Percentiles rank a stretch among this genome's conserved stretches.
Evolutionary conservation across 2,797 vertebrate species (phyloP).

Genomic region (Lophotriccus pileatus): DNA sequence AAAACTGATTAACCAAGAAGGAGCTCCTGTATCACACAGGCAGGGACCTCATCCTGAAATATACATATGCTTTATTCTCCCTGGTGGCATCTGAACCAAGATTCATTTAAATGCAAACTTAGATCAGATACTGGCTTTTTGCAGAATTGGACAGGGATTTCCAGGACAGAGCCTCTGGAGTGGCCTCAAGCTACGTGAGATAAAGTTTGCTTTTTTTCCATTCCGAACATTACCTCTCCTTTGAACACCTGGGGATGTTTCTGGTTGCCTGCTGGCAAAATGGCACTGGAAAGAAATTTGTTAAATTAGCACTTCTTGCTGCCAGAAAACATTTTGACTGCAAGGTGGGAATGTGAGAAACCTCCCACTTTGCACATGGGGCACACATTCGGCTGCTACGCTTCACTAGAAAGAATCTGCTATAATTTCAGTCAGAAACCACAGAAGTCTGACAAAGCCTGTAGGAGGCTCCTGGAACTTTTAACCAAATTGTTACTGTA

Average conservation of each 20-base stretch:
- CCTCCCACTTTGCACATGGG: slow-evolving; percentile 64
- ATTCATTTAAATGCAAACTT: background rate
- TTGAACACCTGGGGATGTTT: slow-evolving; percentile 68
- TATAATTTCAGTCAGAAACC: slow-evolving; percentile 60
- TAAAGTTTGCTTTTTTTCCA: slow-evolving; percentile 60
- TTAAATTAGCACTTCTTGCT: slow-evolving; percentile 74
- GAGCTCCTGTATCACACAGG: background rate
- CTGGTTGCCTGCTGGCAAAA: slow-evolving; percentile 66
- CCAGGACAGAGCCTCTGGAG: background rate
- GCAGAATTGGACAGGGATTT: background rate
- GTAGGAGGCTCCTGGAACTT: slow-evolving; percentile 22
- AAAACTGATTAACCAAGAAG: background rate
- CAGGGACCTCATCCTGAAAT: background rate
- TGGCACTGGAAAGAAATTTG: slow-evolving; percentile 57
- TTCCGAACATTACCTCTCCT: slow-evolving; percentile 46
- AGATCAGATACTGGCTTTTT: background rate
- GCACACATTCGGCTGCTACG: background rate
- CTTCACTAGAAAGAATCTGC: slow-evolving; percentile 57
- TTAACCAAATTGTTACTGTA: background rate
- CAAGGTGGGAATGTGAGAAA: slow-evolving; percentile 77
- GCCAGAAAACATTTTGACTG: slow-evolving; percentile 69
- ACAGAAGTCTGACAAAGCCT: slow-evolving; percentile 35
- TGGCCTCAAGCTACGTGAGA: slow-evolving; percentile 12
- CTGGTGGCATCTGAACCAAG: background rate
- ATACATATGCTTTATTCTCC: background rate